Evolutionary conservation across 2,888 invertebrate species (phyloP), one percentile per base, ranked within the genome.

Genomic region (Xestia rhomboidea): DNA sequence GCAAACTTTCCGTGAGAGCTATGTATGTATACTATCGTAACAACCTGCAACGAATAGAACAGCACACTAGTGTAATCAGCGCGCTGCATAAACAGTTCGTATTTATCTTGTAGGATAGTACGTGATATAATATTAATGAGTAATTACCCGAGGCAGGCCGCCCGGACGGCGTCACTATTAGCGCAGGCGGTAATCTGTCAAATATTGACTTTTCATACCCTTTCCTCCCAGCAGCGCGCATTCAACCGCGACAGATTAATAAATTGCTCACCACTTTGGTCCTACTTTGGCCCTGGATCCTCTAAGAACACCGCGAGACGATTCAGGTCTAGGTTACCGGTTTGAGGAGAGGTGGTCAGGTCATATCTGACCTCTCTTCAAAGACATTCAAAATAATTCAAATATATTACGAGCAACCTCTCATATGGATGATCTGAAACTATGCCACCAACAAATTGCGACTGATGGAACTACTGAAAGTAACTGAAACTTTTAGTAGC

Each of bases 91-190:
- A 24, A n/a, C 21, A 34, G n/a, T 24, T 11, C 27, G 11, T 38
- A 24, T n/a, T 38, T 38, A 54, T n/a, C 68, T 46, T 5, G 73
- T 30, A 10, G 21, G 21, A 30, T 18, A 62, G 10, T 38, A 10
- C 27, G 27, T 66, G 24, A 46, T 66, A 27, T 51, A 62, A 79
- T 44, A 78, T 60, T 41, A 71, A 54, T 46, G 18, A 46, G 27
- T 27, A 78, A 68, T 34, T 34, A 77, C 24, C 24, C 10, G 74
- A 41, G 41, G 27, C 41, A 67, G 24, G 41, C 27, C 18, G 27
- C 6, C 34, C 6, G 30, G 27, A 18, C 21, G 38, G 30, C 51
- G 30, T 60, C 49, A 38, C 66, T 79, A 41, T 15, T 13, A 49
- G 62, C 62, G 38, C n/a, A 21, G 6, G 21, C 54, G 34, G 10